phyloP scores from a whole-genome alignment of 2,797 vertebrate genomes.

The Danio choprae region DNA sequence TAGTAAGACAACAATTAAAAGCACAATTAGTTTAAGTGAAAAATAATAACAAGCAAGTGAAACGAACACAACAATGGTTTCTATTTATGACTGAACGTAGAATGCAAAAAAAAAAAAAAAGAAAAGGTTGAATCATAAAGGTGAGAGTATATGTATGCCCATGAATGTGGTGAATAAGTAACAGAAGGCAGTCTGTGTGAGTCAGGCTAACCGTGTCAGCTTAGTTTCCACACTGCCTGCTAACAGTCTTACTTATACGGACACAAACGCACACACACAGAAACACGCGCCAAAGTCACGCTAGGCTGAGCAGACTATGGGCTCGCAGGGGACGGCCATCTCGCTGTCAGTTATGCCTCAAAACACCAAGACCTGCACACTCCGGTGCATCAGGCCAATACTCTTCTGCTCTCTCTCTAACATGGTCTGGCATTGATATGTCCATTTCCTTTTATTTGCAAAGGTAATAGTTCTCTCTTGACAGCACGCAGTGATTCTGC shows the following conservation, averaged over 20 bases:
- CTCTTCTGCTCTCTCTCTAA: conserved; percentile 35
- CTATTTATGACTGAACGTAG: background rate
- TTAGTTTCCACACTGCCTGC: conserved; percentile 43
- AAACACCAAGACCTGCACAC: conserved; percentile 57
- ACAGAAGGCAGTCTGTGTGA: conserved; percentile 4
- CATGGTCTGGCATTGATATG: conserved; percentile 56
- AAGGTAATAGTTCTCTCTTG: conserved; percentile 58
- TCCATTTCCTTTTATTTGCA: conserved; percentile 61
- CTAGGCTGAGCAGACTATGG: conserved; percentile 69
- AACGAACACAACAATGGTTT: background rate
- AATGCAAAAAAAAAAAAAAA: conserved; percentile 4
- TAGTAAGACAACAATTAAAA: background rate
- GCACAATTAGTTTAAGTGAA: conserved; percentile 1
- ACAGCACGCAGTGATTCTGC: conserved; percentile 53
- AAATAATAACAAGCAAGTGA: background rate
- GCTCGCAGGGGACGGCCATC: conserved; percentile 73
- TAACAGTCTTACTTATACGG: conserved; percentile 35
- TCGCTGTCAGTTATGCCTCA: conserved; percentile 72
- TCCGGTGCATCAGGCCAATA: conserved; percentile 45
- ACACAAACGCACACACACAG: conserved; percentile 43
- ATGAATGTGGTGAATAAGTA: background rate
- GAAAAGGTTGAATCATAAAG: background rate
- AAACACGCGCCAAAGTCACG: conserved; percentile 63
- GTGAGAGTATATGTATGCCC: background rate
- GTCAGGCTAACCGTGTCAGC: conserved; percentile 45